phyloP scores from a whole-genome alignment of 2,797 vertebrate species.

The Microchirus variegatus region DNA sequence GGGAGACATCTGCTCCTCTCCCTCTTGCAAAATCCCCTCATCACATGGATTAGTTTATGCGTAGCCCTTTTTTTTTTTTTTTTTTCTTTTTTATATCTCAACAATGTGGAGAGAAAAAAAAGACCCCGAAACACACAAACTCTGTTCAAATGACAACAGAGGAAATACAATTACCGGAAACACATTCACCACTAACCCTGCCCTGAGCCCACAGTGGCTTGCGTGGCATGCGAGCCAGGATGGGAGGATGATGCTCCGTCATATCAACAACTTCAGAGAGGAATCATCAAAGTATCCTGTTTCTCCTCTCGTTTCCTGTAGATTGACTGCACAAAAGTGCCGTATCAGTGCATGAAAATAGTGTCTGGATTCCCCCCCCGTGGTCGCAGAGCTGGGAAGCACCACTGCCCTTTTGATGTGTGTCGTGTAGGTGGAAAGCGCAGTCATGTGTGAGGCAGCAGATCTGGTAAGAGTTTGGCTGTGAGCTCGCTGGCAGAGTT shows the following conservation, averaged over 20 bases:
- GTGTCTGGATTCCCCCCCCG: slow-evolving; percentile 17
- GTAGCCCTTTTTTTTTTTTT: slow-evolving; percentile 68
- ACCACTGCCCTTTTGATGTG: slow-evolving; percentile 2
- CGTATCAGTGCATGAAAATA: slow-evolving; percentile 8
- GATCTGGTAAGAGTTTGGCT: slow-evolving; percentile 55
- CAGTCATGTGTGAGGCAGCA: slow-evolving; percentile 59
- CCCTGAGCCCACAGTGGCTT: slow-evolving; percentile 62
- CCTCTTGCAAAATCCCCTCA: slow-evolving; percentile 74
- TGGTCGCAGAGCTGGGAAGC: slow-evolving; percentile 21
- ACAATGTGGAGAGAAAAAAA: slow-evolving; percentile 57
- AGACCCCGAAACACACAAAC: slow-evolving; percentile 72
- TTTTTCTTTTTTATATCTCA: slow-evolving; percentile 75
- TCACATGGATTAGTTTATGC: slow-evolving; percentile 85
- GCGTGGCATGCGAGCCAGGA: slow-evolving; percentile 64
- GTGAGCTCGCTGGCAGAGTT: slow-evolving; percentile 42
- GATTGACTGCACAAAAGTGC: slow-evolving; percentile 9
- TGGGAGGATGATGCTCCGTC: slow-evolving; percentile 28
- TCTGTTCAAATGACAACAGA: slow-evolving; percentile 80
- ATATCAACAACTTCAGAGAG: slow-evolving; percentile 27
- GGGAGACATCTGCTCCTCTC: slow-evolving; percentile 76
- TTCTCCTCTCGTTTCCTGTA: slow-evolving; percentile 1
- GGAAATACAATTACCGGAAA: slow-evolving; percentile 83
- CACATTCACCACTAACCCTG: slow-evolving; percentile 66
- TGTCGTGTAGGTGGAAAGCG: slow-evolving; percentile 38
- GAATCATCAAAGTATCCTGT: slow-evolving; percentile 11